Evolutionary conservation across 2,113 vertebrate species (phyloP).

Genomic region (Malurus melanocephalus): DNA sequence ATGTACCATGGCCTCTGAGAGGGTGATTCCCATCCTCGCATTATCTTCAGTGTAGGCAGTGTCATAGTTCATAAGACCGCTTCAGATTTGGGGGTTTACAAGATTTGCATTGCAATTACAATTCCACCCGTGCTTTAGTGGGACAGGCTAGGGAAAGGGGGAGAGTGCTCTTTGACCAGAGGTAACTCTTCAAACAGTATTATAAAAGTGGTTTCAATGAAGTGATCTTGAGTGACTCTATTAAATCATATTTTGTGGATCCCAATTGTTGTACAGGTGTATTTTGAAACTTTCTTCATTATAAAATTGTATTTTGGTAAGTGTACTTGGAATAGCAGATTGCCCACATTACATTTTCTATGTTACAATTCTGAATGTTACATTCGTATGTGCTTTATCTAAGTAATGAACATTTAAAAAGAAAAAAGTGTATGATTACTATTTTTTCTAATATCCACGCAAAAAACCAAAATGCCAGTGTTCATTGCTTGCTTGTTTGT

Average conservation of each 20-base stretch:
- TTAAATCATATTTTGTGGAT: constrained; percentile 67
- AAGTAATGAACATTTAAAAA: constrained; percentile 67
- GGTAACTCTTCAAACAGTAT: constrained; percentile 56
- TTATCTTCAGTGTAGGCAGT: constrained; percentile 44
- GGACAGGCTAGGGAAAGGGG: background rate
- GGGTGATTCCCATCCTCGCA: constrained; percentile 18
- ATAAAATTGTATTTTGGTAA: constrained; percentile 74
- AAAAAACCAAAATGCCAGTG: constrained; percentile 60
- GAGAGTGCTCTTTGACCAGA: constrained; percentile 46
- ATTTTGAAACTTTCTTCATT: constrained; percentile 74
- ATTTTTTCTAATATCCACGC: constrained; percentile 72
- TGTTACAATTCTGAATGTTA: constrained; percentile 68
- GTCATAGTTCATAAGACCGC: constrained; percentile 36
- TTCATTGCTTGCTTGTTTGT: constrained; percentile 65
- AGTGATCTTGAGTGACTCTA: constrained; percentile 62
- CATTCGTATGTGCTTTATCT: constrained; percentile 68
- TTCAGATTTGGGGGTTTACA: constrained; percentile 29
- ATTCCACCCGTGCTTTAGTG: constrained; percentile 41
- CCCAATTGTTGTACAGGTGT: constrained; percentile 66
- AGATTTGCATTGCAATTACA: background rate
- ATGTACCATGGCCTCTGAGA: constrained; percentile 50
- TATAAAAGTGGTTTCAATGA: constrained; percentile 61
- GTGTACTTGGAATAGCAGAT: constrained; percentile 69
- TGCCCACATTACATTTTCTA: constrained; percentile 67
- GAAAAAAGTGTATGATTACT: constrained; percentile 71